A percentile compares a stretch with the other conserved stretches of the same genome.
phyloP scores from a whole-genome alignment of 2,113 vertebrate species.

The Gila orcuttii region DNA sequence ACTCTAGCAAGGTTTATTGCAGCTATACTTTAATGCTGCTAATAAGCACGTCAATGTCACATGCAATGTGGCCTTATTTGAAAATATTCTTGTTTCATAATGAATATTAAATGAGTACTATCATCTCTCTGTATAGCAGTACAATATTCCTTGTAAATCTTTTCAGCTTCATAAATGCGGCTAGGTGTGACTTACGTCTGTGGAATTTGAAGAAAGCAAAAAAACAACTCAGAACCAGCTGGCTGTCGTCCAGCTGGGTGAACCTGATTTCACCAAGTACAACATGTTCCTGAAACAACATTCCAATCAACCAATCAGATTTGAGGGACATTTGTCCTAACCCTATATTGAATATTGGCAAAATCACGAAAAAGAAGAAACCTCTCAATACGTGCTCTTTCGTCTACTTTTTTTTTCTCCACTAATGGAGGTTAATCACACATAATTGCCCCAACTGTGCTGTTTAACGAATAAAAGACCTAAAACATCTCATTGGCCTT shows the following conservation, averaged over 20 bases:
- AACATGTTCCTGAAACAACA: background rate
- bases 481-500: constrained; percentile 42
- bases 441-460: constrained; percentile 30
- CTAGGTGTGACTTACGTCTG: constrained; percentile 28
- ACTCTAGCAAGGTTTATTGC: background rate
- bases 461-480: constrained; percentile 36
- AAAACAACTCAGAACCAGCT: constrained; percentile 44
- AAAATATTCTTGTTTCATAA: constrained; percentile 15
- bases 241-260: constrained; percentile 28
- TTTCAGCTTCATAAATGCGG: constrained; percentile 16
- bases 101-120: constrained; percentile 40
- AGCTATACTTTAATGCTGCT: background rate
- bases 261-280: too few relatives aligned
- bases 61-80: constrained; percentile 27
- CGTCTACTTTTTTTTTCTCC: background rate
- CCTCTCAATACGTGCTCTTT: background rate
- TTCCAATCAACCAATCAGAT: too few relatives aligned
- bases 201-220: background rate
- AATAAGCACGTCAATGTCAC: background rate
- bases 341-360: background rate
- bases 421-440: constrained; percentile 44
- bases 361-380: background rate
- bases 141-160: background rate
- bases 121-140: constrained; percentile 1
- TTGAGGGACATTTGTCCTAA: background rate